A percentile compares a stretch with the other conserved stretches of the same genome.
Evolutionary conservation across 2,113 vertebrate genomes (phyloP).

Genomic region (Oncorhynchus kisutch): DNA sequence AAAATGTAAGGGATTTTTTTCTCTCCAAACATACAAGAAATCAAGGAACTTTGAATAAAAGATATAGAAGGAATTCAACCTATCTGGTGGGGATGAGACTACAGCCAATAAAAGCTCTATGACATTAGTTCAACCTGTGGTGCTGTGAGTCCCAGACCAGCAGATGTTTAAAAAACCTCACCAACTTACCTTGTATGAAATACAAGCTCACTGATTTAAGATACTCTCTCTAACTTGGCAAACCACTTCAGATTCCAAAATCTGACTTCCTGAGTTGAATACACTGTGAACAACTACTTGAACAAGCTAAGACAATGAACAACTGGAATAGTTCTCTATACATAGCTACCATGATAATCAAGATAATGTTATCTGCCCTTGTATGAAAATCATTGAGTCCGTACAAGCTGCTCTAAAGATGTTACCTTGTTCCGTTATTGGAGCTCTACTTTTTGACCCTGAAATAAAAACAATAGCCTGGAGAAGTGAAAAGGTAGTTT

Average conservation of each 20-base stretch:
- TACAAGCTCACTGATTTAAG: constrained; percentile 35
- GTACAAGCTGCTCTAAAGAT: constrained; percentile 14
- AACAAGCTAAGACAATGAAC: constrained; percentile 49
- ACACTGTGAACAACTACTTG: constrained; percentile 25
- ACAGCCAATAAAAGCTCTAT: constrained; percentile 1
- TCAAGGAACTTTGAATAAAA: too few relatives aligned
- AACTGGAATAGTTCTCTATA: constrained; percentile 44
- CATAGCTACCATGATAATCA: constrained; percentile 18
- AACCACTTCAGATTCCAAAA: constrained; percentile 47
- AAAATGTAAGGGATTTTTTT: too few relatives aligned
- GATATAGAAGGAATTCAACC: neutral
- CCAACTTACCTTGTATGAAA: neutral
- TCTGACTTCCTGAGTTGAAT: constrained; percentile 38
- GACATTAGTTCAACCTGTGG: constrained; percentile 6
- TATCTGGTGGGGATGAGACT: neutral
- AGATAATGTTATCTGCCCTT: constrained; percentile 66
- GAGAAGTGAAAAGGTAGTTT: constrained; percentile 32
- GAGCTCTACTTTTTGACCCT: constrained; percentile 44
- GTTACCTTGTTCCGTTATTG: constrained; percentile 30
- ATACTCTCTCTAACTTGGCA: constrained; percentile 13
- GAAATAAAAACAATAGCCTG: constrained; percentile 44
- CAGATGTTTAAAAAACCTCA: constrained; percentile 25
- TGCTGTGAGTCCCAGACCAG: constrained; percentile 2
- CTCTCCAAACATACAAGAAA: too few relatives aligned
- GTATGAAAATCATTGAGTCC: constrained; percentile 30